A percentile compares a stretch with the other conserved stretches of the same genome.
Evolutionary conservation across 2,888 invertebrate species (phyloP).

Genomic region (Therioaphis trifolii): DNA sequence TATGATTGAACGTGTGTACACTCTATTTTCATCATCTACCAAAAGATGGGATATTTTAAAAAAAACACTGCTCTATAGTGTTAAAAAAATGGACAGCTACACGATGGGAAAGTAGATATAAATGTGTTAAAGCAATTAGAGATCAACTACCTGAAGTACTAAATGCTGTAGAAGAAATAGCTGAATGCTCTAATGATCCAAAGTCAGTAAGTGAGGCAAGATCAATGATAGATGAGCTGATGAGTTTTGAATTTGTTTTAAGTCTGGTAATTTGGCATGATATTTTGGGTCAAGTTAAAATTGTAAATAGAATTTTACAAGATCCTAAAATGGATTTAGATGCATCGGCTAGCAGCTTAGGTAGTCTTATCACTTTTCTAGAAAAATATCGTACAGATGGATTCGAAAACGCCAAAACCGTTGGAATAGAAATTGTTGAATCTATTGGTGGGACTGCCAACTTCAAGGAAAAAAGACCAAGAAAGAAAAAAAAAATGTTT

Average conservation of each 20-base stretch:
- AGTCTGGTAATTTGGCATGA: neutral
- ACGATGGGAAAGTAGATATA: neutral
- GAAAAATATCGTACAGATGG: neutral
- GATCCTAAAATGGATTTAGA: slow-evolving; percentile 6
- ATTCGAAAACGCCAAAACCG: neutral
- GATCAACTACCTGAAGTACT: neutral
- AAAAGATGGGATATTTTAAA: neutral
- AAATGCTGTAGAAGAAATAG: neutral
- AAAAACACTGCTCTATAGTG: neutral
- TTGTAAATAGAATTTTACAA: slow-evolving; percentile 11
- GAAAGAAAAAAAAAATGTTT: slow-evolving; percentile 6
- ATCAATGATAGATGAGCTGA: slow-evolving; percentile 9
- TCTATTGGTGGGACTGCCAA: slow-evolving; percentile 11
- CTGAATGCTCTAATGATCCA: neutral
- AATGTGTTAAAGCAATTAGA: neutral
- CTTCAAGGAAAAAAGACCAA: slow-evolving; percentile 18
- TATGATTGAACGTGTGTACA: no score
- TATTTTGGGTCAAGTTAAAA: slow-evolving; percentile 17
- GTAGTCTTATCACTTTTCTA: neutral
- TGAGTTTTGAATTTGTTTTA: slow-evolving; percentile 17
- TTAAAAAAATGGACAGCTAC: neutral
- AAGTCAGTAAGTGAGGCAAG: neutral
- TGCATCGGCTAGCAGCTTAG: slow-evolving; percentile 13
- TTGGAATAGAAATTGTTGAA: slow-evolving; percentile 1
- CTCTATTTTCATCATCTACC: neutral